A percentile compares a stretch with the other conserved stretches of the same genome.
These are phyloP conservation scores for Caenorhabditis auriculariae DNA, from an alignment of 2,888 invertebrate species.

Conservation along the genomic window DNA sequence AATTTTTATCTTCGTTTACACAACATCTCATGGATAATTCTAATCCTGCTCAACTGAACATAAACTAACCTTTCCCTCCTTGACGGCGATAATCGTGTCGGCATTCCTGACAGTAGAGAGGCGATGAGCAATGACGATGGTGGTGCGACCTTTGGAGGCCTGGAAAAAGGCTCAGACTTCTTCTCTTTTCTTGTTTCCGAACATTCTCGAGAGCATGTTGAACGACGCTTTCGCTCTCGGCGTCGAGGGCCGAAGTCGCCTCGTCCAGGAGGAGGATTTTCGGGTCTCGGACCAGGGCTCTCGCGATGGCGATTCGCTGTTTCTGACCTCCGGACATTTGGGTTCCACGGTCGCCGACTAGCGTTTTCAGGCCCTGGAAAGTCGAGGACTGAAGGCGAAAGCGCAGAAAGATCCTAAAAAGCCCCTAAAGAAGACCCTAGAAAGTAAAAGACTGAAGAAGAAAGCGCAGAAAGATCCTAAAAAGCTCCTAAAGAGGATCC, in stretches of 20 bases:
- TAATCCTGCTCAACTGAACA: too few relatives aligned
- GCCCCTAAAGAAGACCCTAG: background rate
- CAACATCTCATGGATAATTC: too few relatives aligned
- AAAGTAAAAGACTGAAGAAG: background rate
- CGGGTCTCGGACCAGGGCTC: constrained; percentile 37
- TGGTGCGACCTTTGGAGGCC: constrained; percentile 62
- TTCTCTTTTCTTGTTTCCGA: too few relatives aligned
- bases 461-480: background rate
- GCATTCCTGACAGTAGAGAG: constrained; percentile 67
- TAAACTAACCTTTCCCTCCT: constrained; percentile 58
- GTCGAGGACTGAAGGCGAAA: constrained; percentile 6
- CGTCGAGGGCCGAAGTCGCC: constrained; percentile 25
- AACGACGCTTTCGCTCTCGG: constrained; percentile 22
- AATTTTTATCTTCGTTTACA: too few relatives aligned
- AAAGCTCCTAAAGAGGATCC: background rate
- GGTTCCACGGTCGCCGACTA: constrained; percentile 64
- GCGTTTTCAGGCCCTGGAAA: constrained; percentile 62
- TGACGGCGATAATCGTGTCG: constrained; percentile 66
- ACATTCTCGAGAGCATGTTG: constrained; percentile 25
- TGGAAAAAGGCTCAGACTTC: too few relatives aligned
- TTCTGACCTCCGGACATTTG: constrained; percentile 65
- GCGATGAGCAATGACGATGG: constrained; percentile 66
- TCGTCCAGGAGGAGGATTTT: constrained; percentile 28
- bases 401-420: background rate
- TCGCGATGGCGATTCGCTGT: constrained; percentile 66